Base-by-base conservation (phyloP, 2,888 invertebrate genomes). In the Leucania comma region DNA sequence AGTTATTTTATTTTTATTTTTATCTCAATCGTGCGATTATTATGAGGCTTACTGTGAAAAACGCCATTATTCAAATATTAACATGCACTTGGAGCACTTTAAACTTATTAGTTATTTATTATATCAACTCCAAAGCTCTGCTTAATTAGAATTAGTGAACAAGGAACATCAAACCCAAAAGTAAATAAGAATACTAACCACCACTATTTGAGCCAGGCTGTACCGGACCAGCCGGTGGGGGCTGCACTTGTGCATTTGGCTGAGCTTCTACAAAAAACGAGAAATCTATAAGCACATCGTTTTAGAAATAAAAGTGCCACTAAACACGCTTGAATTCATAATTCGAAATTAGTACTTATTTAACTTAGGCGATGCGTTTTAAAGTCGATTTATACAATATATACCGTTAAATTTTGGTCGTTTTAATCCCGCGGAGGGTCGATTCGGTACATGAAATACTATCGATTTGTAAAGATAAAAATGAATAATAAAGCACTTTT, bases 211-310 rank as follows among this genome's bases (percentile, higher is more conserved):
- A 66, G 24, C 61, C 72, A 24, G 85, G 81, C 57, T 86, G 89
- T n/a, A 81, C 70, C 0, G 89, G 87, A 4, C 88, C 92, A 61
- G 88, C 88, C 12, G 86, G 83, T 29, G 88, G 85, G 2, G 76
- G 88, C 35, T 71, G 64, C 10, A 62, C 75, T 56, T 72, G 80
- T 59, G 61, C 54, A 68, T 72, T 65, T 29, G 64, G 69, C 61
- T 72, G 72, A 46, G 67, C 67, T 48, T 80, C 80, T 80, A 57
- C 10, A 80, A 76, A 69, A 24, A 76, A 71, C 26, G 4, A 46
- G 48, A 29, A 58, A 51, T 2, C 8, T 1, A 24, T 51, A 24
- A 51, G 22, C 22, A 51, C 51, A 9, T 48, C 6, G 46, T n/a
- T n/a, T n/a, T n/a, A 48, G n/a, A 48, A 48, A 48, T 48, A n/a